Conservation (phyloP, 2,888 invertebrate genomes). For the Syritta pipiens region DNA sequence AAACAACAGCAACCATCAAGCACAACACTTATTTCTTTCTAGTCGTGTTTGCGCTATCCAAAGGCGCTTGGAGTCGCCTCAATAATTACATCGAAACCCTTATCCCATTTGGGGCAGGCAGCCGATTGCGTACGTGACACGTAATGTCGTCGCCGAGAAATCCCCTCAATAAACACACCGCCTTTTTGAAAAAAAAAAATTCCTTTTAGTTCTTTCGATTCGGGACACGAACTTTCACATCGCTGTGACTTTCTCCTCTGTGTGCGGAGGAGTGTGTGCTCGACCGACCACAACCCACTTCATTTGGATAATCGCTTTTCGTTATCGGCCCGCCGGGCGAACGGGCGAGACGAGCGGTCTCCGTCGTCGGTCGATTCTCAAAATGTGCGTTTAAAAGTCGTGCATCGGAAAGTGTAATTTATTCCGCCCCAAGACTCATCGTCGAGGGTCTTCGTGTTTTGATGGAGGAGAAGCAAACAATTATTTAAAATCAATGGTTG, state of each 20-base stretch:
- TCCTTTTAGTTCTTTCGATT: conserved; percentile 31
- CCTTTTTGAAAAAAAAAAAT: conserved; percentile 22
- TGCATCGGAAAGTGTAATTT: conserved; percentile 37
- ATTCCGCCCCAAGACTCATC: conserved; percentile 33
- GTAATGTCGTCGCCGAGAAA: conserved; percentile 11
- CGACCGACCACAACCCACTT: conserved; percentile 47
- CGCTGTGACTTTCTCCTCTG: conserved; percentile 19
- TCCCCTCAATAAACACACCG: conserved; percentile 17
- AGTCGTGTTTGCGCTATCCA: not conserved
- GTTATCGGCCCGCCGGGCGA: conserved; percentile 17
- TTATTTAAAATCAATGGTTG: conserved; percentile 56
- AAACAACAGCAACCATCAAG: not conserved
- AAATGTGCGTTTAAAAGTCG: conserved; percentile 17
- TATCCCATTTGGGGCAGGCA: not conserved
- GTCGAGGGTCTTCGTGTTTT: not conserved
- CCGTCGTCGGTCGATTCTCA: not conserved
- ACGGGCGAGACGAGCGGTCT: too few species aligned
- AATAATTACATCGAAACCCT: conserved; percentile 41
- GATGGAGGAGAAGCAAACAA: conserved; percentile 18
- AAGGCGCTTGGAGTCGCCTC: conserved; percentile 20
- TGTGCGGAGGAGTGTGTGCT: not conserved
- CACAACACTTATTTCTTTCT: conserved; percentile 14
- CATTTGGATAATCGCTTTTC: conserved; percentile 58
- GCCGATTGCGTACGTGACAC: conserved; percentile 59
- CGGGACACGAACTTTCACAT: conserved; percentile 41